These are phyloP conservation scores for Salvelinus sp. DNA, from an alignment of 2,113 vertebrate species.

Conservation along the genomic window DNA sequence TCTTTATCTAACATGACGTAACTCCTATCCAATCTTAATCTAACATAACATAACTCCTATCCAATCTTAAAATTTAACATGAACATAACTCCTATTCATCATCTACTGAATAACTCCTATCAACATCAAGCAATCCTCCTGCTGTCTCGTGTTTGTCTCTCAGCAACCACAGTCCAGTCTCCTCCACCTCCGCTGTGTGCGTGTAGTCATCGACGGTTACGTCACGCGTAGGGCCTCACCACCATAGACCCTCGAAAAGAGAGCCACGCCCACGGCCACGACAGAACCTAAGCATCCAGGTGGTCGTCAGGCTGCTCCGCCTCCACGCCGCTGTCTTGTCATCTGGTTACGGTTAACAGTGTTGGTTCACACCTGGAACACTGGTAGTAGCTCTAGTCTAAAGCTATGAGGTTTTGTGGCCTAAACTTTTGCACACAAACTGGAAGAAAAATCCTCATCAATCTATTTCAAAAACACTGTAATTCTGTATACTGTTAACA, in stretches of 20 bases:
- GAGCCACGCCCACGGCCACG: background rate
- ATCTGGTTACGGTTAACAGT: conserved; percentile 3
- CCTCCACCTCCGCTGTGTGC: conserved; percentile 72
- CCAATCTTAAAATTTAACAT: no score
- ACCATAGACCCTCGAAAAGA: conserved; percentile 60
- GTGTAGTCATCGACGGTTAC: conserved; percentile 80
- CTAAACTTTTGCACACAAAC: no score
- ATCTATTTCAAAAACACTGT: conserved; percentile 18
- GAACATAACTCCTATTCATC: no score
- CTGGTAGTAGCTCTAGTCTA: no score
- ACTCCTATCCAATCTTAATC: no score
- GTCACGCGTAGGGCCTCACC: conserved; percentile 73
- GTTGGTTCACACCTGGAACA: no score
- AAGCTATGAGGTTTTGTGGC: no score
- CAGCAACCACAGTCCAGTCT: conserved; percentile 72
- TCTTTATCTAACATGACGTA: no score
- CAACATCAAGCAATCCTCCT: background rate
- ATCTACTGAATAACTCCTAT: no score
- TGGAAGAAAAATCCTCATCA: conserved; percentile 21
- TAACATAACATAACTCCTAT: no score
- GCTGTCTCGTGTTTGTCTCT: conserved; percentile 34
- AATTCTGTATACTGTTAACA: no score
- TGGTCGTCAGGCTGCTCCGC: conserved; percentile 39
- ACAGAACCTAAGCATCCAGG: conserved; percentile 43
- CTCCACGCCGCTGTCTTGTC: conserved; percentile 37